These are phyloP conservation scores for Sturnira hondurensis DNA, from an alignment of 2,113 vertebrate genomes.

Conservation along the genomic window DNA sequence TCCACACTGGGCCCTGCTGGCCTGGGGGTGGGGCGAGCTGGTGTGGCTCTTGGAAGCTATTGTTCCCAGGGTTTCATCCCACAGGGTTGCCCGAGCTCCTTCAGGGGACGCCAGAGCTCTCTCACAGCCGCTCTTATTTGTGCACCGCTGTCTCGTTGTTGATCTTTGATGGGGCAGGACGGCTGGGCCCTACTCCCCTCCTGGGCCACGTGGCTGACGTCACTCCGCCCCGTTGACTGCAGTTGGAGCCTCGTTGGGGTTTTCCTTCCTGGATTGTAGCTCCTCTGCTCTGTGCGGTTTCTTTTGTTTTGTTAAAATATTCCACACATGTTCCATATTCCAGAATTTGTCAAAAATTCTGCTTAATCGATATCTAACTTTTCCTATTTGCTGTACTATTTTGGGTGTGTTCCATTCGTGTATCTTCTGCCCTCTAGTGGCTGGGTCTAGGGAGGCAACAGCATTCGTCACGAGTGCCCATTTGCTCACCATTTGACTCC, in stretches of 20 bases:
- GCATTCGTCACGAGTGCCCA: neutral
- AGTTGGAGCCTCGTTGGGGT: neutral
- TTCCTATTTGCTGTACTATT: neutral
- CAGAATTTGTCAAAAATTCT: neutral
- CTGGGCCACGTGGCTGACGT: neutral
- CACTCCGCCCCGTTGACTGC: neutral
- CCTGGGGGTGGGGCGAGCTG: no score
- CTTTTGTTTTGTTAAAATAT: neutral
- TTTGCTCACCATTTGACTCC: neutral
- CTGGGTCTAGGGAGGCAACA: neutral
- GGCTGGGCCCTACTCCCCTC: neutral
- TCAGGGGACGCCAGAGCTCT: neutral
- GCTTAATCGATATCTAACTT: neutral
- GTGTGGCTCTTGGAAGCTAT: fast-evolving
- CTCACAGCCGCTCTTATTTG: neutral
- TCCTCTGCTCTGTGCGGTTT: neutral
- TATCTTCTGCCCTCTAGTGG: neutral
- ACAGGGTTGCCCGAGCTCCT: neutral
- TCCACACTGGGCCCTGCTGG: neutral
- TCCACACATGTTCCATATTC: neutral
- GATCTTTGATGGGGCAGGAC: neutral
- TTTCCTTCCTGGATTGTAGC: neutral
- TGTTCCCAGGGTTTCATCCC: neutral
- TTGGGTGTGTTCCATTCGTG: neutral
- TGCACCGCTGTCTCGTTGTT: neutral